Conservation (phyloP, 2,113 vertebrate genomes). For the Oriolus oriolus region DNA sequence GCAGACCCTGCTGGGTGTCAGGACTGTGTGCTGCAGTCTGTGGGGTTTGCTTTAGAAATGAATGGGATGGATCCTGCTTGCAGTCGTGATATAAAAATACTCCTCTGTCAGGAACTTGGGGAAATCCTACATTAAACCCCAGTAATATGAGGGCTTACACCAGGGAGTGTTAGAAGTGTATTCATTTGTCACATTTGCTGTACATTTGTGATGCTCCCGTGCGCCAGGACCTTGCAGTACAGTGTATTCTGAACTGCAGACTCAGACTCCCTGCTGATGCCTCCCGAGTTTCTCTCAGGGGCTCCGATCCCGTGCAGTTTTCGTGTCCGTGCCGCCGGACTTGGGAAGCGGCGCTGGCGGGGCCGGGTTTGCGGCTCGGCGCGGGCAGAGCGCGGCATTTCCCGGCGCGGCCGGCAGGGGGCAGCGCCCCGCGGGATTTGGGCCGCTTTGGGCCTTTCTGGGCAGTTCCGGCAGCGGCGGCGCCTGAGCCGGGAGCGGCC, state of each 20-base stretch:
- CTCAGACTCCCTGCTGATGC: not conserved
- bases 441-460: not conserved
- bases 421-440: not conserved
- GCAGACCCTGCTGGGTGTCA: not conserved
- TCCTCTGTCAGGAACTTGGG: not conserved
- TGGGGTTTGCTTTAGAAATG: not conserved
- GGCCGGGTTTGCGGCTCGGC: not conserved
- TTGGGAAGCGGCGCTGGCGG: not conserved
- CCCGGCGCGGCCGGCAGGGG: not conserved
- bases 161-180: not conserved
- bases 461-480: not conserved
- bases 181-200: not conserved
- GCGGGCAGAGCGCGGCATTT: not conserved
- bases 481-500: not conserved
- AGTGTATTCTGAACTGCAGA: not conserved
- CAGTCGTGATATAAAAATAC: not conserved
- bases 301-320: not conserved
- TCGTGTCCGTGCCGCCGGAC: not conserved
- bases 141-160: not conserved
- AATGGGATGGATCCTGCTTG: not conserved
- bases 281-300: too few relatives aligned
- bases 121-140: not conserved
- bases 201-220: accelerated
- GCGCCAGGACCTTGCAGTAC: not conserved
- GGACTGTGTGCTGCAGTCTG: not conserved